Evolutionary conservation across 2,888 invertebrate genomes (phyloP).

Genomic region (Magallana nippona): DNA sequence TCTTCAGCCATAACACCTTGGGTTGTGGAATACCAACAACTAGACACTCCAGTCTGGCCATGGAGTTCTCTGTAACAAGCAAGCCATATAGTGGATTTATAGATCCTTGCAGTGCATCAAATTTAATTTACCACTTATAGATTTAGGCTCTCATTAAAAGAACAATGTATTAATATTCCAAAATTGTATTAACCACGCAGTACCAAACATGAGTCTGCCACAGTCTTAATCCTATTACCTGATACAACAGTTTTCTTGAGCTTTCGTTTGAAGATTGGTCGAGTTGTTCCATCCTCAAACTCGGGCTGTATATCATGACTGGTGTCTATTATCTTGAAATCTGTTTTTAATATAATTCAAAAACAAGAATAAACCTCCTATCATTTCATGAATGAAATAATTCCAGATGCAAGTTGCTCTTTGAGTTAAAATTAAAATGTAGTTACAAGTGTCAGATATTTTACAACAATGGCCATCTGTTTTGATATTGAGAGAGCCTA

Average conservation of each 20-base stretch:
- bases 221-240: slow-evolving; percentile 54
- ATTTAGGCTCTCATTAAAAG: no score
- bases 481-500: slow-evolving; percentile 26
- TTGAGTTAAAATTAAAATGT: background rate
- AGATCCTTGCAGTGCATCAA: background rate
- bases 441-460: background rate
- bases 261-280: slow-evolving; percentile 69
- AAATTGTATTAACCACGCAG: no score
- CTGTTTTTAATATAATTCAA: background rate
- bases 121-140: no score
- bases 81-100: background rate
- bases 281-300: slow-evolving; percentile 71
- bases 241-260: slow-evolving; percentile 67
- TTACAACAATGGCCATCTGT: no score
- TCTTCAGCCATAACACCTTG: slow-evolving; percentile 72
- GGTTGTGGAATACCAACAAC: slow-evolving; percentile 74
- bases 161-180: no score
- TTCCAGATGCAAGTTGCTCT: background rate
- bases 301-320: slow-evolving; percentile 59
- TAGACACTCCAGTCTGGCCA: slow-evolving; percentile 68
- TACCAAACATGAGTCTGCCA: no score
- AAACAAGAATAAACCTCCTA: background rate
- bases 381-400: background rate
- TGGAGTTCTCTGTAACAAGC: slow-evolving; percentile 44
- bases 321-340: slow-evolving; percentile 46